Percentiles rank a stretch among this genome's conserved stretches.
Evolutionary conservation across 2,888 invertebrate species (phyloP).

Genomic region (Drosophila subsilvestris): DNA sequence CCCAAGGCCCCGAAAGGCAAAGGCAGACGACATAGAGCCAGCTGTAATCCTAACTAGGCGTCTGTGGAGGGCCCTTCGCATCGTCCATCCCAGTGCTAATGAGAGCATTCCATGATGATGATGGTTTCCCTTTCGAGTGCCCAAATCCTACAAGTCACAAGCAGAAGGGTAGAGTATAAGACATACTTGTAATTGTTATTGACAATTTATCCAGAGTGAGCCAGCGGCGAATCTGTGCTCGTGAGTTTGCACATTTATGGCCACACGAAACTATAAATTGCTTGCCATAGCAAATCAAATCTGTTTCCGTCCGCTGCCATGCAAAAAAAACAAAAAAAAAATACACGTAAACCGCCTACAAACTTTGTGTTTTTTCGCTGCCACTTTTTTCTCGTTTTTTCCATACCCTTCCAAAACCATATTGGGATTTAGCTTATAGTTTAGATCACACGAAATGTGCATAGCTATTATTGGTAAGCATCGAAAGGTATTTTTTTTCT

Average conservation of each 20-base stretch:
- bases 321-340: slow-evolving; percentile 40
- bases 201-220: slow-evolving; percentile 35
- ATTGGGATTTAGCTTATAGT: neutral
- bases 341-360: slow-evolving; percentile 55
- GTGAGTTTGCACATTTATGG: slow-evolving; percentile 52
- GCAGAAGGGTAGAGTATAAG: slow-evolving; percentile 3
- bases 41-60: slow-evolving; percentile 36
- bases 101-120: slow-evolving; percentile 32
- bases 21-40: neutral
- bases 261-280: slow-evolving; percentile 49
- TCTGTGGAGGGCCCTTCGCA: slow-evolving; percentile 25
- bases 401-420: neutral
- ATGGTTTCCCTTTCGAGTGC: slow-evolving; percentile 10
- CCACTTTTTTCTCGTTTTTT: slow-evolving; percentile 12
- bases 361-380: slow-evolving; percentile 36
- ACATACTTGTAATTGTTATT: slow-evolving; percentile 51
- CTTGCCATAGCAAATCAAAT: slow-evolving; percentile 19
- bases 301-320: slow-evolving; percentile 43
- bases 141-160: slow-evolving; percentile 20
- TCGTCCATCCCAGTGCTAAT: slow-evolving; percentile 22
- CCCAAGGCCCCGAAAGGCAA: slow-evolving; percentile 14
- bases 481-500: no score
- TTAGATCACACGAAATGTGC: neutral
- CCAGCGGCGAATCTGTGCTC: slow-evolving; percentile 25
- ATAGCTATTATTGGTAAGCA: no score